These are phyloP conservation scores for Spodoptera litura DNA, from an alignment of 1,140 invertebrate species.

Conservation along the genomic window DNA sequence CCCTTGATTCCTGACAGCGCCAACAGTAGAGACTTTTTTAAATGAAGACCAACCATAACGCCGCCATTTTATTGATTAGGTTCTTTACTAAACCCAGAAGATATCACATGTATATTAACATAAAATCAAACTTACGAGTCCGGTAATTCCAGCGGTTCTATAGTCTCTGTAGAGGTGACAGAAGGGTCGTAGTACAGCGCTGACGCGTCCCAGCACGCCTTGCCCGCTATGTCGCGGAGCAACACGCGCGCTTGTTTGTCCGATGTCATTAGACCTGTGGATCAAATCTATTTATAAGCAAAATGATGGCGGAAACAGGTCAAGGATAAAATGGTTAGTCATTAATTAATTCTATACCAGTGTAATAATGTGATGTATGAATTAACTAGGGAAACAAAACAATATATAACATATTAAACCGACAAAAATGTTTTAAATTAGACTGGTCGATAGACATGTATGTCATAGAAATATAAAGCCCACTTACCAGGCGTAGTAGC, in stretches of 20 bases:
- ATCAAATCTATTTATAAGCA: constrained; percentile 11
- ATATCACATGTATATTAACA: too few relatives aligned
- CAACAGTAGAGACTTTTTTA: too few relatives aligned
- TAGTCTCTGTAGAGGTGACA: constrained; percentile 57
- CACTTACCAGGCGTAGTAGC: constrained; percentile 90
- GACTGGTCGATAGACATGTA: too few relatives aligned
- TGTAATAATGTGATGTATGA: neutral
- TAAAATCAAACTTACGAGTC: constrained; percentile 60
- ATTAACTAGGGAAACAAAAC: neutral
- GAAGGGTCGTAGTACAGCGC: constrained; percentile 93
- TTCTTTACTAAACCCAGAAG: too few relatives aligned
- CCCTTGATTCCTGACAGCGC: too few relatives aligned
- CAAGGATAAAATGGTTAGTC: neutral
- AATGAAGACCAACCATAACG: too few relatives aligned
- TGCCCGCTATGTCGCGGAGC: constrained; percentile 97
- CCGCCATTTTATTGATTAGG: too few relatives aligned
- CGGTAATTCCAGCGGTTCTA: constrained; percentile 68
- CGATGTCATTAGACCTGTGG: constrained; percentile 87
- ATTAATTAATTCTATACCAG: too few relatives aligned
- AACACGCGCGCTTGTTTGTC: constrained; percentile 93
- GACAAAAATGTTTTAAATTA: too few relatives aligned
- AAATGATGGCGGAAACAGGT: neutral
- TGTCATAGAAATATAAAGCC: too few relatives aligned
- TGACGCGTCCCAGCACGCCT: constrained; percentile 98
- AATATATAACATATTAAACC: too few relatives aligned